phyloP scores from a whole-genome alignment of 1,140 invertebrate species.

The Drosophila lowei region DNA sequence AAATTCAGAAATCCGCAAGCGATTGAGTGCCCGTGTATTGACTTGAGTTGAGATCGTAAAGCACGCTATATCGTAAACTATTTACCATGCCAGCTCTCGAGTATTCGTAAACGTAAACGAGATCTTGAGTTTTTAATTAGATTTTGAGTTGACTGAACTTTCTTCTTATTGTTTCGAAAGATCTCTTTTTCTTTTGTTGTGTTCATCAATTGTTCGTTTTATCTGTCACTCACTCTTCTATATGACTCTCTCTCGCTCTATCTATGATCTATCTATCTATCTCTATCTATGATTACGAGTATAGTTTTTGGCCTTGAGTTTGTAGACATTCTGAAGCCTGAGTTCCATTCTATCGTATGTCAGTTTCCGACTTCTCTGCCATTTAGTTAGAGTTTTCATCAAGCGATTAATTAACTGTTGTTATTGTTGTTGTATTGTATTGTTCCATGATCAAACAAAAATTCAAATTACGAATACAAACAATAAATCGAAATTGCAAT shows the following conservation, averaged over 20 bases:
- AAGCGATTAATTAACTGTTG: slow-evolving; percentile 79
- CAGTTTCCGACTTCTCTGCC: slow-evolving; percentile 38
- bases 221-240: slow-evolving; percentile 6
- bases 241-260: not conserved
- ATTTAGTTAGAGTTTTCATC: slow-evolving; percentile 65
- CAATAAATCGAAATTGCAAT: slow-evolving; percentile 70
- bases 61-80: slow-evolving; percentile 74
- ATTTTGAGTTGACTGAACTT: not conserved
- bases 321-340: slow-evolving; percentile 36
- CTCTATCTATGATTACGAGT: slow-evolving; percentile 3
- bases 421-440: slow-evolving; percentile 83
- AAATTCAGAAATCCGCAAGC: slow-evolving; percentile 43
- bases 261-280: slow-evolving; percentile 4
- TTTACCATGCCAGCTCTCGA: slow-evolving; percentile 36
- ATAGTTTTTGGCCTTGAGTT: slow-evolving; percentile 34
- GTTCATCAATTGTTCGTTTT: slow-evolving; percentile 7
- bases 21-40: slow-evolving; percentile 76
- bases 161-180: slow-evolving; percentile 1
- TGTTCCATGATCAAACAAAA: slow-evolving; percentile 68
- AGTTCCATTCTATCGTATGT: slow-evolving; percentile 25
- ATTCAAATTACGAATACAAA: slow-evolving; percentile 42
- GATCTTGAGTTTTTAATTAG: slow-evolving; percentile 12
- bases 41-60: slow-evolving; percentile 79
- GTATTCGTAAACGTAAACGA: slow-evolving; percentile 31
- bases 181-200: slow-evolving; percentile 11